Evolutionary conservation across 1,140 invertebrate genomes (phyloP), one percentile per base, ranked within the genome.

Genomic region (Orius insidiosus): DNA sequence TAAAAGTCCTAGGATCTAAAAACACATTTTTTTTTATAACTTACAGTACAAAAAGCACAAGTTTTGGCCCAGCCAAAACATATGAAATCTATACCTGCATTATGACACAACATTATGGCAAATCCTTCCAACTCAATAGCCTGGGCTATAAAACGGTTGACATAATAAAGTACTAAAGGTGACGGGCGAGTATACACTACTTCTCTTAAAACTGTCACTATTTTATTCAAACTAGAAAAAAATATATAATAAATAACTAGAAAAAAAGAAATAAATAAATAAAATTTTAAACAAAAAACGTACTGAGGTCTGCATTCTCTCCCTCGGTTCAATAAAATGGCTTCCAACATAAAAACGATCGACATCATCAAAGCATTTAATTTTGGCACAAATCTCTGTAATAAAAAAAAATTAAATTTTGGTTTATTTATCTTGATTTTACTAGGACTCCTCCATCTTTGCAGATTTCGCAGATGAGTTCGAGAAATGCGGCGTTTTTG

Each of bases 381-480:
- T 30, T 19, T 24, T 5, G 19, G 41, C 6, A 30, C 31, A 15
- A 43, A 43, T 24, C 24, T 24, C 24, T 24, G 24, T 24, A n/a
- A n/a, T n/a, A n/a, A n/a, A n/a, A n/a, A n/a, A n/a, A n/a, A n/a
- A n/a, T n/a, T 24, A 24, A 24, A 24, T 24, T 24, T 24, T 24
- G 3, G 3, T 7, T 24, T 24, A 24, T 24, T 4, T 4, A 24
- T 4, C 3, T 24, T 24, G 3, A 24, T 4, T 24, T 24, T 24
- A 24, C 24, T 5, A 43, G 24, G 24, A 43, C 24, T 18, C 41
- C 41, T 4, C 41, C 41, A 30, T 43, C 41, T 31, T 43, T 43
- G 24, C 24, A 43, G 18, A 43, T 30, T 43, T 43, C 41, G 24
- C 41, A 43, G 18, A 43, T 11, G 18, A 43, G 16, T 11, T 43